Evolutionary conservation across 2,888 invertebrate species (phyloP).

Genomic region (Patella pellucida): DNA sequence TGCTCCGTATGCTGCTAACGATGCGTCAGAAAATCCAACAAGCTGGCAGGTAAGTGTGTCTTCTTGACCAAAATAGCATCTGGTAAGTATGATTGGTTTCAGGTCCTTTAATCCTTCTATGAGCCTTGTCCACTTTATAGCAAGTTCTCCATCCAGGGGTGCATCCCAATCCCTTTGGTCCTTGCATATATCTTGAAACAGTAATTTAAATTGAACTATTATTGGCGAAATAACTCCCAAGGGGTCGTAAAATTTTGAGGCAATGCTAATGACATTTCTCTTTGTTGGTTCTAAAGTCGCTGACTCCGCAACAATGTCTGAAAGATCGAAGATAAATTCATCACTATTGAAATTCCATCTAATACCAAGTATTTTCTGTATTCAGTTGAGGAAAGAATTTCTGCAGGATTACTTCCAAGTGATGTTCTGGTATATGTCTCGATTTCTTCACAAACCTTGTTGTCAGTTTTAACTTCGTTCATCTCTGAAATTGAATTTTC

Average conservation of each 20-base stretch:
- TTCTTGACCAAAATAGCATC: not conserved
- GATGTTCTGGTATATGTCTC: not conserved
- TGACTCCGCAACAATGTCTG: not conserved
- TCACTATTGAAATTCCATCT: not conserved
- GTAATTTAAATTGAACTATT: not conserved
- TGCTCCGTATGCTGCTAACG: not conserved
- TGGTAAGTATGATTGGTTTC: not conserved
- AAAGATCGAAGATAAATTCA: not conserved
- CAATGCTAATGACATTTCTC: not conserved
- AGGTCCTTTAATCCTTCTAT: not conserved
- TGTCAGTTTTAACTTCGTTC: not conserved
- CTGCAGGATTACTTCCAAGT: not conserved
- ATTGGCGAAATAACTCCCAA: not conserved
- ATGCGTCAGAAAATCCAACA: too few relatives aligned
- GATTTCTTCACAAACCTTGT: not conserved
- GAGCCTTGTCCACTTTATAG: not conserved
- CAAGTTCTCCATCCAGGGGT: not conserved
- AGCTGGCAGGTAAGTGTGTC: not conserved
- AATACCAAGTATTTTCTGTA: slow-evolving; percentile 1
- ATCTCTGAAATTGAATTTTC: not conserved
- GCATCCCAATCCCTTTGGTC: not conserved
- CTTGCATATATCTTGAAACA: not conserved
- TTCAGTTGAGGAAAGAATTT: not conserved
- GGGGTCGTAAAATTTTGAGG: slow-evolving; percentile 1
- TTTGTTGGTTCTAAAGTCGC: not conserved